Base-by-base conservation (phyloP, 2,797 vertebrate species). In the Microctenopoma stevenorrisi region DNA sequence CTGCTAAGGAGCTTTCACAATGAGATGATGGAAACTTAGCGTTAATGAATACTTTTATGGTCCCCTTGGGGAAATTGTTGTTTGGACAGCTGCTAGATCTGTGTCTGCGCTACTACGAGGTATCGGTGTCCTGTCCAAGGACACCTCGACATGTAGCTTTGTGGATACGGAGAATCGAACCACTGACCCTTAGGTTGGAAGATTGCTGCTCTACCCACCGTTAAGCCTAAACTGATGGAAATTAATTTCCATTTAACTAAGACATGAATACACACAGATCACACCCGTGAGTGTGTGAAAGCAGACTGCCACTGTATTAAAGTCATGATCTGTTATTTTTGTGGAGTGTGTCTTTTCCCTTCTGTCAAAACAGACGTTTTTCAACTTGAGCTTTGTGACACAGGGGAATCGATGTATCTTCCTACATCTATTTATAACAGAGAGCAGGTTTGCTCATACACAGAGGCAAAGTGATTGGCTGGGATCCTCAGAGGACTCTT, bases 361-460 rank as follows among this genome's bases (percentile, higher is more conserved):
- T 85, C 66, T 74, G 80, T 85, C 74, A 77, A 60, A 86, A 79
- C 71, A 60, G 14, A 59, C 2, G 48, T 78, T 83, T 78, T 78
- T 85, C 53, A 80, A 76, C 65, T 63, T 68, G 64, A 74, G 72
- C 61, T 73, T 73, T 47, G 68, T 70, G 71, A 83, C 80, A 78
- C 57, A 0, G 68, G 79, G 86, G 83, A 86, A 70, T 64, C 68
- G 64, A 72, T 60, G 71, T 51, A 40, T 85, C 65, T 62, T 25
- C 50, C 8, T 7, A 63, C 4, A 30, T 86, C 87, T 90, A 88
- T 86, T 83, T 88, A 86, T 89, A 86, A 77, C 14, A 64, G 81
- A 64, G 42, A 76, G 80, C 69, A 85, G 72, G 82, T 91, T 83
- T 79, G 67, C 48, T 5, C 25, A 67, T 68, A 56, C 66, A 71